These are phyloP conservation scores for Capitulum mitella DNA, from an alignment of 2,888 invertebrate genomes.

Conservation along the genomic window DNA sequence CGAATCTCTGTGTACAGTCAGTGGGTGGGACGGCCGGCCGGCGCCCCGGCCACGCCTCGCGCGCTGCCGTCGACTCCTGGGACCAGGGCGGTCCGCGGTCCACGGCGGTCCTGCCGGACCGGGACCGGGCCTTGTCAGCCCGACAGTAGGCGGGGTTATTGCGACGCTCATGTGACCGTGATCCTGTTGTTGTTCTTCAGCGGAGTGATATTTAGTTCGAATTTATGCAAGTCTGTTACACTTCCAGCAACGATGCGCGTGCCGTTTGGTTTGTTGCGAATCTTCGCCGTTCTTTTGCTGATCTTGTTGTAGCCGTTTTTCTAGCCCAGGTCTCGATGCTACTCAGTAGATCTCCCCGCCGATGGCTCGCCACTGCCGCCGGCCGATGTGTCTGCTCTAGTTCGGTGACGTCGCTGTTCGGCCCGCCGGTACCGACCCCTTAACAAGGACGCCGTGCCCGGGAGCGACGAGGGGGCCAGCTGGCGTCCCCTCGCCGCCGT, in stretches of 20 bases:
- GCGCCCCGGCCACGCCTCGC: neutral
- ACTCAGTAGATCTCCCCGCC: neutral
- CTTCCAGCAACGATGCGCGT: neutral
- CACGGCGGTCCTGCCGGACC: neutral
- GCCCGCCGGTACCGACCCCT: no score
- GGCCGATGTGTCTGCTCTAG: no score
- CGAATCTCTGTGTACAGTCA: neutral
- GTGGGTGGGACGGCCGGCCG: neutral
- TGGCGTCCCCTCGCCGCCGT: no score
- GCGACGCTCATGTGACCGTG: neutral
- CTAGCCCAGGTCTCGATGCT: neutral
- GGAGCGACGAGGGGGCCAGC: no score
- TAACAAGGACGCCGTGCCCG: no score
- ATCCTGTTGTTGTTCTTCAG: neutral
- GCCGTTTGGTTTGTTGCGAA: neutral
- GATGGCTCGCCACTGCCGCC: neutral
- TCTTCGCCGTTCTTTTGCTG: neutral
- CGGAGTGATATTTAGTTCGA: slow-evolving; percentile 22
- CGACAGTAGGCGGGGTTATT: neutral
- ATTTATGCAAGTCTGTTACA: slow-evolving; percentile 1
- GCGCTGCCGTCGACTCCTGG: neutral
- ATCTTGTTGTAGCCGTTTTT: neutral
- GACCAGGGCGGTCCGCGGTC: neutral
- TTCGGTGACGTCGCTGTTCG: no score
- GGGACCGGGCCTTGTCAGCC: neutral